Conservation (phyloP, 2,113 vertebrate genomes). For the Ptilonorhynchus violaceus region DNA sequence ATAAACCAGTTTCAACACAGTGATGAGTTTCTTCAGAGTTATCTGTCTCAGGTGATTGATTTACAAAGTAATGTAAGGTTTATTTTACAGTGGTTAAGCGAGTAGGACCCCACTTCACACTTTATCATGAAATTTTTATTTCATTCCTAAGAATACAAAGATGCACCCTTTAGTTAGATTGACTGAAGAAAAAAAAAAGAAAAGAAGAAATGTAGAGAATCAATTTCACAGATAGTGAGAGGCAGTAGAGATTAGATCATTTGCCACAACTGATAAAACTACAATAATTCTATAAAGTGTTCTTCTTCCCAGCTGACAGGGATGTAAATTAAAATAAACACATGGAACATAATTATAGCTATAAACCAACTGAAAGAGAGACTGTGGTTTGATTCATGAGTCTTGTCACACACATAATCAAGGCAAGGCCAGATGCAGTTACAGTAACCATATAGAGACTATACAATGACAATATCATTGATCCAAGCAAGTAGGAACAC, state of each 20-base stretch:
- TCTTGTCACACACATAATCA: neutral
- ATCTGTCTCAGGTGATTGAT: neutral
- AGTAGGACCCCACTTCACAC: neutral
- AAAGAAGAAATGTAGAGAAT: neutral
- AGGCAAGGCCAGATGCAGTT: neutral
- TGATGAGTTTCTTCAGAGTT: neutral
- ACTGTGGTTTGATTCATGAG: neutral
- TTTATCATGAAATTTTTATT: neutral
- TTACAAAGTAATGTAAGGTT: neutral
- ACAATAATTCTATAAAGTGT: neutral
- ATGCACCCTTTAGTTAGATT: neutral
- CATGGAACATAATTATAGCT: neutral
- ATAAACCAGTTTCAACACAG: neutral
- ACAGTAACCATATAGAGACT: neutral
- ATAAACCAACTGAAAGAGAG: neutral
- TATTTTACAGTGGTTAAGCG: neutral
- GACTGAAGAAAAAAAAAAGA: neutral
- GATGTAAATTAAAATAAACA: conserved; percentile 8
- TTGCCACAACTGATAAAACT: neutral
- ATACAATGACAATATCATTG: neutral
- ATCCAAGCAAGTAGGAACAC: neutral
- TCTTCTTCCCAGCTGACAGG: neutral
- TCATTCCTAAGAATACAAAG: neutral
- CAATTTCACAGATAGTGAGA: neutral
- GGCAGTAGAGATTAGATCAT: conserved; percentile 1